Evolutionary conservation across 2,888 invertebrate genomes (phyloP).

Genomic region (Drosophila paramelanica): DNA sequence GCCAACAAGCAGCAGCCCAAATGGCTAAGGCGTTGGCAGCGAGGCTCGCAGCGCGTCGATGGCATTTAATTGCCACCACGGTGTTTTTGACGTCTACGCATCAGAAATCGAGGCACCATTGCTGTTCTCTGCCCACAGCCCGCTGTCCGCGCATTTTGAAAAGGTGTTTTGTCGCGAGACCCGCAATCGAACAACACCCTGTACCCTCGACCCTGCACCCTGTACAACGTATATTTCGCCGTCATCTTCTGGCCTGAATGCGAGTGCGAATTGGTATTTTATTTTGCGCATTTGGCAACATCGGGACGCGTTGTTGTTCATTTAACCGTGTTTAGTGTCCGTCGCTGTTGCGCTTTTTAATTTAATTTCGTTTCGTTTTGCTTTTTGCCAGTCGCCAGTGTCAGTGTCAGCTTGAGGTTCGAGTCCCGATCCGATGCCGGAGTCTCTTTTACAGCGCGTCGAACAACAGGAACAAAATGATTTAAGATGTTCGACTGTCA

Average conservation of each 20-base stretch:
- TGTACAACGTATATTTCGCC: conserved; percentile 3
- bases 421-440: too few species aligned
- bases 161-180: conserved; percentile 72
- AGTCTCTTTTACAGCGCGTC: conserved; percentile 9
- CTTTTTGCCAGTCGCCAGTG: conserved; percentile 4
- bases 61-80: conserved; percentile 77
- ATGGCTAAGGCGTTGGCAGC: conserved; percentile 62
- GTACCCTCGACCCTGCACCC: background rate
- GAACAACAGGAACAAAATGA: conserved; percentile 63
- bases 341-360: conserved; percentile 72
- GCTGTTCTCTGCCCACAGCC: background rate
- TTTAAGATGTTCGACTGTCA: conserved; percentile 81
- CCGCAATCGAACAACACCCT: conserved; percentile 19
- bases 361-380: conserved; percentile 47
- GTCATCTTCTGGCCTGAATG: background rate
- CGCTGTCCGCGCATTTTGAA: conserved; percentile 20
- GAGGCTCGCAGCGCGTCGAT: conserved; percentile 43
- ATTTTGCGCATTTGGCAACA: conserved; percentile 76
- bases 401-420: conserved; percentile 31
- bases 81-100: conserved; percentile 68
- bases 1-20: conserved; percentile 18
- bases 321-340: conserved; percentile 75
- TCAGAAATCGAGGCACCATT: conserved; percentile 47
- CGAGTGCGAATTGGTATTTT: conserved; percentile 78
- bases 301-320: conserved; percentile 72